Conservation (phyloP, 2,797 vertebrate species). For the Eleutherodactylus coqui region DNA sequence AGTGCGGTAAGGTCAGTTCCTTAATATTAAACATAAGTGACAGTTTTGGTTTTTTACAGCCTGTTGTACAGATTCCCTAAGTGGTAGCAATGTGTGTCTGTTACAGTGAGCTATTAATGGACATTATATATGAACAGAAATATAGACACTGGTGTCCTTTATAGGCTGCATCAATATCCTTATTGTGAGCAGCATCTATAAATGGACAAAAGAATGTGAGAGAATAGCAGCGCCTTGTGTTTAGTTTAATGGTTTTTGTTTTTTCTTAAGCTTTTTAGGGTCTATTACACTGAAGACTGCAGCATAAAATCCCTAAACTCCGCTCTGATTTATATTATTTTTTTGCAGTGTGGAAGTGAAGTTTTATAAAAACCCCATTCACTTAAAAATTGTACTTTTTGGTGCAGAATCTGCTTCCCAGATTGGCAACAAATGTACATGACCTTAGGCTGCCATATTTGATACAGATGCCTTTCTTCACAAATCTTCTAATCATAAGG, state of each 20-base stretch:
- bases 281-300: no score
- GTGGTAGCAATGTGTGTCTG: background rate
- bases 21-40: background rate
- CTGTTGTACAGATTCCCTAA: background rate
- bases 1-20: background rate
- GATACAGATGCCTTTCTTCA: background rate
- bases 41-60: constrained; percentile 2
- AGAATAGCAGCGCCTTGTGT: background rate
- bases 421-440: background rate
- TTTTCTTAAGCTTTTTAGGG: no score
- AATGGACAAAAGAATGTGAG: background rate
- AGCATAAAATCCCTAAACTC: no score
- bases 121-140: background rate
- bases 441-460: background rate
- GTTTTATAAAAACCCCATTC: no score
- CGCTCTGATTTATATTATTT: no score
- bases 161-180: background rate
- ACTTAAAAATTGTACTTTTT: background rate
- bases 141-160: background rate
- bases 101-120: background rate
- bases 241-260: no score
- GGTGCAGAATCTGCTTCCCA: background rate
- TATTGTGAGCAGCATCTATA: background rate
- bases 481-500: background rate
- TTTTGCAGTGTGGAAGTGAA: no score